Evolutionary conservation across 2,888 invertebrate species (phyloP).

Genomic region (Pseudococcus viburni): DNA sequence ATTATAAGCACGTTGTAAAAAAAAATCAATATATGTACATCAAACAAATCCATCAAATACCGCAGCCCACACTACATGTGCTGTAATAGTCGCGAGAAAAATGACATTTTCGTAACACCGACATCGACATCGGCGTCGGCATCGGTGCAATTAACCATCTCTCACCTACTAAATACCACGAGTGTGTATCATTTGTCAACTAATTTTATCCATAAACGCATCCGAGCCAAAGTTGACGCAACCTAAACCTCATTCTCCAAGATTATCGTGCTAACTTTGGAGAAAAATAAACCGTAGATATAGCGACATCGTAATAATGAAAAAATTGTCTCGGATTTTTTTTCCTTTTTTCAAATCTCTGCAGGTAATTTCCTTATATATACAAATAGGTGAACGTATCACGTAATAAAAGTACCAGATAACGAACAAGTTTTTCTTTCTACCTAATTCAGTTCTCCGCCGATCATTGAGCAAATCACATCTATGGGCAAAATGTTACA

Average conservation of each 20-base stretch:
- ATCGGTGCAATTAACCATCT: constrained; percentile 34
- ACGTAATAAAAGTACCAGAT: constrained; percentile 24
- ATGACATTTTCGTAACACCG: constrained; percentile 26
- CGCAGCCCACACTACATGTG: not conserved
- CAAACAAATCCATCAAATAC: constrained; percentile 25
- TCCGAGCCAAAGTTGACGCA: constrained; percentile 8
- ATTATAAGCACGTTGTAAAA: not conserved
- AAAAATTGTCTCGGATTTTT: not conserved
- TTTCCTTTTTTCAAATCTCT: constrained; percentile 2
- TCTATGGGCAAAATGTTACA: not conserved
- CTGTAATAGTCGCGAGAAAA: constrained; percentile 17
- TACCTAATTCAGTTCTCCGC: not conserved
- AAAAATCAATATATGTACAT: constrained; percentile 38
- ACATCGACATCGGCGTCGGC: not conserved
- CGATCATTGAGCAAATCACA: constrained; percentile 19
- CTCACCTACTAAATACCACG: constrained; percentile 33
- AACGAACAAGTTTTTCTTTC: constrained; percentile 27
- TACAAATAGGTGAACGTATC: constrained; percentile 44
- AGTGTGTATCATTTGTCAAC: constrained; percentile 24
- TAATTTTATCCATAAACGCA: constrained; percentile 33
- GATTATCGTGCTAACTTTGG: not conserved
- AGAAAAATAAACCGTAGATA: constrained; percentile 17
- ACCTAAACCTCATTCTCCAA: not conserved
- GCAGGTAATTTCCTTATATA: constrained; percentile 38
- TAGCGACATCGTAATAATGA: constrained; percentile 10